Conservation (phyloP, 1,140 invertebrate species). For the Scaptomyza hsui region DNA sequence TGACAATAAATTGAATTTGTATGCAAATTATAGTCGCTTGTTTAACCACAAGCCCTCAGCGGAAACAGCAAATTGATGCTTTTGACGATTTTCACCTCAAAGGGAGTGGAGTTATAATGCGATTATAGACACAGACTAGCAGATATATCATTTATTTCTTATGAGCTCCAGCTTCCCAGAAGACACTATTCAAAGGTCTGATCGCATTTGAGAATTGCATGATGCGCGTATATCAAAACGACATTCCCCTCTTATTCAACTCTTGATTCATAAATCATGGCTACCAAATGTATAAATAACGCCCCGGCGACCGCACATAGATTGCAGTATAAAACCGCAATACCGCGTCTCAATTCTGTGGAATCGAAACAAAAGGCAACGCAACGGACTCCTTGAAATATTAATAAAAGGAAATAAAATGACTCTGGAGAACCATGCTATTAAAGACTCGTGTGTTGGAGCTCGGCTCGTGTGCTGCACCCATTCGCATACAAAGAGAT, state of each 20-base stretch:
- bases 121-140: constrained; percentile 44
- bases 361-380: constrained; percentile 68
- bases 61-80: constrained; percentile 36
- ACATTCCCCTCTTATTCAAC: constrained; percentile 35
- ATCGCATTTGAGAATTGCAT: constrained; percentile 28
- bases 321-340: constrained; percentile 59
- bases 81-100: constrained; percentile 29
- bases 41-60: constrained; percentile 51
- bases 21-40: constrained; percentile 63
- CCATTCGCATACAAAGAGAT: constrained; percentile 64
- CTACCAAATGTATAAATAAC: constrained; percentile 53
- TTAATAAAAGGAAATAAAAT: constrained; percentile 45
- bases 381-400: constrained; percentile 57
- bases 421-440: constrained; percentile 41
- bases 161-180: constrained; percentile 32
- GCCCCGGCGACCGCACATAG: constrained; percentile 57
- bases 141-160: constrained; percentile 31
- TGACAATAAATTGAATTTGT: constrained; percentile 71
- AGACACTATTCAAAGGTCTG: constrained; percentile 8
- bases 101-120: constrained; percentile 63
- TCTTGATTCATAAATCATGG: constrained; percentile 64
- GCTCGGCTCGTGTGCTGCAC: constrained; percentile 53
- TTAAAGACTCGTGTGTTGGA: constrained; percentile 60
- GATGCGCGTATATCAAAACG: constrained; percentile 17
- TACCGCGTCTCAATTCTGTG: constrained; percentile 58